These are phyloP conservation scores for Araneus ventricosus DNA, from an alignment of 1,140 invertebrate species.

Conservation along the genomic window DNA sequence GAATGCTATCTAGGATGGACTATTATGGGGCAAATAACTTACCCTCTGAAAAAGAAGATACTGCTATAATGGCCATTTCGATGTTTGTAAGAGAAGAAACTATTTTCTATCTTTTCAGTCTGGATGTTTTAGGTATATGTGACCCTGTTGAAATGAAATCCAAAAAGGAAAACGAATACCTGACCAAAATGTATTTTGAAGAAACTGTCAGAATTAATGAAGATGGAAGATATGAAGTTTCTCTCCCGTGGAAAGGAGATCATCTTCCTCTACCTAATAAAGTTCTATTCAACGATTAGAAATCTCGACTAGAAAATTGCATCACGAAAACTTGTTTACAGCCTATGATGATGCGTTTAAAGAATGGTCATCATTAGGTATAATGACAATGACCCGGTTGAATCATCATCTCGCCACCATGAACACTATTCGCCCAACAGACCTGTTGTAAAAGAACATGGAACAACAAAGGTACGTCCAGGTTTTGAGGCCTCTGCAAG, in stretches of 20 bases:
- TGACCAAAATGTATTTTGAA: neutral
- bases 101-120: neutral
- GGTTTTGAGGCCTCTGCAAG: slow-evolving; percentile 77
- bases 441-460: slow-evolving; percentile 34
- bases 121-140: neutral
- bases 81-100: too few species aligned
- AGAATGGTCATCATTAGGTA: neutral
- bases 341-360: neutral
- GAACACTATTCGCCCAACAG: neutral
- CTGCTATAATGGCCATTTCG: too few species aligned
- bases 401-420: neutral
- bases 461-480: slow-evolving; percentile 76
- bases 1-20: too few species aligned
- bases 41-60: too few species aligned
- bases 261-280: neutral
- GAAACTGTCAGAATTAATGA: neutral
- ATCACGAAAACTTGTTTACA: neutral
- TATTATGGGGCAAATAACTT: too few species aligned
- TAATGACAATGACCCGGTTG: slow-evolving; percentile 5
- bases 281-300: neutral
- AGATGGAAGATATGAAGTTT: slow-evolving; percentile 5
- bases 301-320: slow-evolving; percentile 10
- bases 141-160: neutral
- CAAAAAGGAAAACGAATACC: neutral
- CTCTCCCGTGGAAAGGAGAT: slow-evolving; percentile 7